Conservation (phyloP, 2,113 vertebrate species). For the Channa maculata region DNA sequence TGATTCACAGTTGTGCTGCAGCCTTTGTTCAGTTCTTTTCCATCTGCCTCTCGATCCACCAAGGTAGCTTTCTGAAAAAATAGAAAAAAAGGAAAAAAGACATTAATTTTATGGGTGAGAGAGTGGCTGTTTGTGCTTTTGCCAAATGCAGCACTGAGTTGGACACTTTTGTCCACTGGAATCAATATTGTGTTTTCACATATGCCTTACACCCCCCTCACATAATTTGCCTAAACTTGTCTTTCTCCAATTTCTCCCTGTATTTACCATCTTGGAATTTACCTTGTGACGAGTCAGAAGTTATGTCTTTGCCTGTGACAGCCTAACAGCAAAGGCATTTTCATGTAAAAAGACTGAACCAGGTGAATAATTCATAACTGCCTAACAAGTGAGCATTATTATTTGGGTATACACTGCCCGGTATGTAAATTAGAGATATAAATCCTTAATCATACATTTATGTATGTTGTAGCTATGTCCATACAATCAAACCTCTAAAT, state of each 20-base stretch:
- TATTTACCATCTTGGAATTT: not conserved
- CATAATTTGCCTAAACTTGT: not conserved
- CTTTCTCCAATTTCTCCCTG: not conserved
- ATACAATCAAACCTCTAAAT: not conserved
- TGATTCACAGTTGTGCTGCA: conserved; percentile 75
- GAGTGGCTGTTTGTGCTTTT: not conserved
- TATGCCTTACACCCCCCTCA: not conserved
- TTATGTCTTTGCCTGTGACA: no score
- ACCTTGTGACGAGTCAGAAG: not conserved
- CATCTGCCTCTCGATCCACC: conserved; percentile 66
- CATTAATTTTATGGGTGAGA: conserved; percentile 7
- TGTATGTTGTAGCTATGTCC: no score
- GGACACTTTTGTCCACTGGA: not conserved
- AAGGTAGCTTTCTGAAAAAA: conserved; percentile 72
- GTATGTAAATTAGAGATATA: no score
- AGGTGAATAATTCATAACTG: no score
- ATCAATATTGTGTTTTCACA: not conserved
- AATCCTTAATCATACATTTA: no score
- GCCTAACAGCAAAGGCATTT: no score
- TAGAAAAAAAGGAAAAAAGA: conserved; percentile 12
- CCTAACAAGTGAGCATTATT: no score
- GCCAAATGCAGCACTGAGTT: no score
- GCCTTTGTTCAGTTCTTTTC: conserved; percentile 73
- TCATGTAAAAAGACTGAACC: no score
- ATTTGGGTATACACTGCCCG: no score